Evolutionary conservation across 2,888 invertebrate species (phyloP).

Genomic region (Alsophila aescularia): DNA sequence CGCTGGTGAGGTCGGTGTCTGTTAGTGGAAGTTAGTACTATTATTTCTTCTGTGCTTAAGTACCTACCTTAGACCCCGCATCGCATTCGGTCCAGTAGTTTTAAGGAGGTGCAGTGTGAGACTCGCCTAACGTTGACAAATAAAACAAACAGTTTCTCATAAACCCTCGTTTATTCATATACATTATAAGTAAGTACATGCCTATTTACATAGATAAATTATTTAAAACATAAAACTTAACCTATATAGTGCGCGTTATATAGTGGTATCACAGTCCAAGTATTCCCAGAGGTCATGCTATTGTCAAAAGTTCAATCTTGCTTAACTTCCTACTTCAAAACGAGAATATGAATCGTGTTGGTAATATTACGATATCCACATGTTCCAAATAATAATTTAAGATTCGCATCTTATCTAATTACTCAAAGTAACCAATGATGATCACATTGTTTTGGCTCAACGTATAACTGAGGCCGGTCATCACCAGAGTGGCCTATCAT

Average conservation of each 20-base stretch:
- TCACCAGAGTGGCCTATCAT: too few relatives aligned
- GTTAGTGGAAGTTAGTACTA: too few relatives aligned
- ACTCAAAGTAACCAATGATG: neutral
- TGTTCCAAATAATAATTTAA: too few relatives aligned
- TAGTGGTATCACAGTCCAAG: conserved; percentile 77
- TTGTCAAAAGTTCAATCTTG: conserved; percentile 27
- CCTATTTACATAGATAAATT: conserved; percentile 70
- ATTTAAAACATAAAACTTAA: conserved; percentile 57
- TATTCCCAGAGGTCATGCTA: conserved; percentile 37
- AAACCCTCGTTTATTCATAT: conserved; percentile 53
- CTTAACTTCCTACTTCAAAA: conserved; percentile 26
- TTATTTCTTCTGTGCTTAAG: too few relatives aligned
- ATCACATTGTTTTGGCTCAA: neutral
- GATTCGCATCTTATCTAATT: too few relatives aligned
- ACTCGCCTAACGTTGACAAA: too few relatives aligned
- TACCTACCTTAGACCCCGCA: too few relatives aligned
- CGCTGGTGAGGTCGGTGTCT: too few relatives aligned
- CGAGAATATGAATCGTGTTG: conserved; percentile 7
- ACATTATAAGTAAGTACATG: conserved; percentile 56
- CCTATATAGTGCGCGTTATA: conserved; percentile 61
- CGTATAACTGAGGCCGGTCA: too few relatives aligned
- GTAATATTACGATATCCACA: too few relatives aligned
- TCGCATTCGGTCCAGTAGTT: neutral
- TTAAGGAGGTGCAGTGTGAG: too few relatives aligned
- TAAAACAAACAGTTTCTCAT: conserved; percentile 8